Conservation (phyloP, 2,113 vertebrate genomes). For the Pterophyllum scalare region DNA sequence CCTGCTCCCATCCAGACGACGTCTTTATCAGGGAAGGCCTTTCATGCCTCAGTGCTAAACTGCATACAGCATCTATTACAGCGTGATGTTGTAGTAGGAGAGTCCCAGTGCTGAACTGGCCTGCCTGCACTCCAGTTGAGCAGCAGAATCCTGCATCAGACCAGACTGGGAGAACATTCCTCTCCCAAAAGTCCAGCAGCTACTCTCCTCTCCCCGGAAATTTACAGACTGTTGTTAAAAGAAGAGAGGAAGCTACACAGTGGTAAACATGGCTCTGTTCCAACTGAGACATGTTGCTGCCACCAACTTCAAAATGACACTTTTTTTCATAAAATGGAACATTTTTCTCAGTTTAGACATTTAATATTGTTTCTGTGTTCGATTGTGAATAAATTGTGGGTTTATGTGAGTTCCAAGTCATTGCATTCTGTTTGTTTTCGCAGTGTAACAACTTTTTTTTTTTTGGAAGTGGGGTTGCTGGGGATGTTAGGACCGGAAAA, state of each 20-base stretch:
- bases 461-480: not conserved
- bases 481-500: not conserved
- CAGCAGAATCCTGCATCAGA: not conserved
- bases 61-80: not conserved
- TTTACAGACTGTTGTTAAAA: not conserved
- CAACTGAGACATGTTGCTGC: too few relatives aligned
- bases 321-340: not conserved
- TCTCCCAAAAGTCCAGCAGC: not conserved
- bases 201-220: not conserved
- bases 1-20: not conserved
- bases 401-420: too few relatives aligned
- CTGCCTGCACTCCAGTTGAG: not conserved
- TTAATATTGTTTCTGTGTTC: not conserved
- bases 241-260: not conserved
- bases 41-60: not conserved
- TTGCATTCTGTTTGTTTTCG: too few relatives aligned
- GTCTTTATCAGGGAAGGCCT: not conserved
- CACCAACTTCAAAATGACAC: too few relatives aligned
- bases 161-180: not conserved
- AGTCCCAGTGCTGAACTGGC: not conserved
- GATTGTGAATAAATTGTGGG: not conserved
- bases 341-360: not conserved
- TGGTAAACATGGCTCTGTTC: not conserved
- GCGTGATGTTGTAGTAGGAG: not conserved
- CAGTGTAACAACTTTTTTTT: too few relatives aligned